phyloP scores from a whole-genome alignment of 2,113 vertebrate species.

The Buteo buteo region DNA sequence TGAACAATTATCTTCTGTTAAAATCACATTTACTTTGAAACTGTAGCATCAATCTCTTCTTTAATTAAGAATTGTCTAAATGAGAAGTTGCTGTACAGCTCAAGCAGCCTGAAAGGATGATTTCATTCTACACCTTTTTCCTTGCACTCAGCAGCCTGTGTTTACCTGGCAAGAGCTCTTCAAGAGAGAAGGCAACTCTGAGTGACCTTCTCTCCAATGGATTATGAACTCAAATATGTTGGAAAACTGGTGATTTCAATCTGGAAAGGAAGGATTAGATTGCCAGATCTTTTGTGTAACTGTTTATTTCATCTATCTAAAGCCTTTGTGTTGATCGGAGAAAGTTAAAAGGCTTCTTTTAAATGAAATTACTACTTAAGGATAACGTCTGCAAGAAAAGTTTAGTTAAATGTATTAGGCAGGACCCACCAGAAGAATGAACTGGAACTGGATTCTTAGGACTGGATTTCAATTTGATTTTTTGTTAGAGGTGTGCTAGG shows the following conservation, averaged over 20 bases:
- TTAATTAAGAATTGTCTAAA: not conserved
- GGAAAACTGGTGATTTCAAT: not conserved
- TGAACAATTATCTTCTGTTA: not conserved
- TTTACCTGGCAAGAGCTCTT: not conserved
- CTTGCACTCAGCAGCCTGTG: not conserved
- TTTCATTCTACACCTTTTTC: not conserved
- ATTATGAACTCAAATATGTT: not conserved
- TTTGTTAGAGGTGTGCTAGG: not conserved
- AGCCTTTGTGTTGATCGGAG: not conserved
- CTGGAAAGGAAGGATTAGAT: not conserved
- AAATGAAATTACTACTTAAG: not conserved
- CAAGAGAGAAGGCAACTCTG: not conserved
- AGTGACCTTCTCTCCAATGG: not conserved
- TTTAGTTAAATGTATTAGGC: not conserved
- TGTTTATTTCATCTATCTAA: not conserved
- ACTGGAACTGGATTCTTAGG: not conserved
- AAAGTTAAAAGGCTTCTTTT: not conserved
- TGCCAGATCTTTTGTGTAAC: not conserved
- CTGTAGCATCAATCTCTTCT: not conserved
- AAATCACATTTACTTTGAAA: not conserved
- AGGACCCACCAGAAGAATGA: not conserved
- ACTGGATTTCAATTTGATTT: not conserved
- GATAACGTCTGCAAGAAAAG: not conserved
- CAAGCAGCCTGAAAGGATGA: not conserved
- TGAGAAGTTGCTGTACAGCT: not conserved